phyloP scores from a whole-genome alignment of 2,888 invertebrate genomes.

The Mesorhabditis sp. region DNA sequence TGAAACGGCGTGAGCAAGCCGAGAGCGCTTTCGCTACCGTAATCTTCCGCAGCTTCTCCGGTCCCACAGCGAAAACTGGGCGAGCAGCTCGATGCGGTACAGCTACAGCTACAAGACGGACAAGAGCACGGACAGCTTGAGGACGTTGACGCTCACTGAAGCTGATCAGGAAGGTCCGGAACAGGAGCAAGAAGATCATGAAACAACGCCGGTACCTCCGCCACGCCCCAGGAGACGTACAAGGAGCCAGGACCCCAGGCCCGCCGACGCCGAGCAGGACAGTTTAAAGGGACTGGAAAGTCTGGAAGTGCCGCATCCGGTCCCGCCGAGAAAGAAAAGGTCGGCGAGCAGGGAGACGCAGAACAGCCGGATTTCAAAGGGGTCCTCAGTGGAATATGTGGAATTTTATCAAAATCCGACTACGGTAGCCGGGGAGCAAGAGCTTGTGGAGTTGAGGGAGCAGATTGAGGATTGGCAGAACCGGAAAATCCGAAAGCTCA shows the following conservation, averaged over 20 bases:
- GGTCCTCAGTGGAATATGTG: background rate
- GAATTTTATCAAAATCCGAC: background rate
- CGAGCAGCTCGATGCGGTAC: background rate
- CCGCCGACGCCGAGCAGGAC: background rate
- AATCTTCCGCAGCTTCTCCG: background rate
- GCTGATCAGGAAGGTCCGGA: background rate
- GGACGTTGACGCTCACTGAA: slow-evolving; percentile 13
- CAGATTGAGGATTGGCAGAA: background rate
- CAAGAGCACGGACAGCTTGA: slow-evolving; percentile 9
- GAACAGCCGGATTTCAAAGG: background rate
- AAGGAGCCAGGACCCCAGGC: slow-evolving; percentile 8
- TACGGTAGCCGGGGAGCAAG: background rate
- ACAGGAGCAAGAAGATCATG: slow-evolving; percentile 5
- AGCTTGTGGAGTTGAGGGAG: background rate
- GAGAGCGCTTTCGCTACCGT: background rate
- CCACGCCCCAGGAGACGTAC: slow-evolving; percentile 13
- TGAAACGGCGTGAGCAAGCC: background rate
- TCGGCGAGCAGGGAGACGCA: background rate
- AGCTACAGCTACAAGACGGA: slow-evolving; percentile 7
- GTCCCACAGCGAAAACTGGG: background rate
- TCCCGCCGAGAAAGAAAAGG: background rate
- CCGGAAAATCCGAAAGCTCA: too few species aligned
- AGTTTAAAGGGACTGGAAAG: background rate
- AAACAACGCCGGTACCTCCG: slow-evolving; percentile 18
- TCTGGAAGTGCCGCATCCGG: background rate